These are phyloP conservation scores for Pentalonia nigronervosa DNA, from an alignment of 1,140 invertebrate species.

Conservation along the genomic window DNA sequence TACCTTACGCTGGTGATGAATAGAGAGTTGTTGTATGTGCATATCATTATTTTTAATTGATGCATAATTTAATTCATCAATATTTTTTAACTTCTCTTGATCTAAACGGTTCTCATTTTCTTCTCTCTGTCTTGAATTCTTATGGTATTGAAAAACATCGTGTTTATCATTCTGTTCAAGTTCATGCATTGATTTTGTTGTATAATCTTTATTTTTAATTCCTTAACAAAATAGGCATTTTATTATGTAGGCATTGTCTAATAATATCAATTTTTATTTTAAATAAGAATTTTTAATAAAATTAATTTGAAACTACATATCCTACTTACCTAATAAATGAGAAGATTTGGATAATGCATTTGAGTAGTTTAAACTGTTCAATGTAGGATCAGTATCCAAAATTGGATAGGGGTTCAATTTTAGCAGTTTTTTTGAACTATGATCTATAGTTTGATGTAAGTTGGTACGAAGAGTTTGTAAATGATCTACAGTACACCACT, in stretches of 20 bases:
- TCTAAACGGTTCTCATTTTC: constrained; percentile 7
- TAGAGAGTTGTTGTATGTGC: not conserved
- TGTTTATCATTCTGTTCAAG: not conserved
- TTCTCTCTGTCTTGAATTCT: not conserved
- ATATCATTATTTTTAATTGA: not conserved
- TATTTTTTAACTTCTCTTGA: not conserved
- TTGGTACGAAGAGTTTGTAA: constrained; percentile 14
- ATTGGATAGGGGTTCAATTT: constrained; percentile 32
- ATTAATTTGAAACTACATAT: not conserved
- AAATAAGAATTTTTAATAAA: not conserved
- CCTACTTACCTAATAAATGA: not conserved
- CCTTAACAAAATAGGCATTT: not conserved
- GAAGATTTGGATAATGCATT: not conserved
- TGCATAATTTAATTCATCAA: not conserved
- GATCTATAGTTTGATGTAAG: not conserved
- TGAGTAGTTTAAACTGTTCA: constrained; percentile 14
- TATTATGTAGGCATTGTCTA: not conserved
- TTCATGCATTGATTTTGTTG: not conserved
- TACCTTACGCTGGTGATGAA: constrained; percentile 21
- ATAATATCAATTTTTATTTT: not conserved
- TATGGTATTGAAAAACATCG: not conserved
- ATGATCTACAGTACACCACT: not conserved
- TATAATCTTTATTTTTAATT: constrained; percentile 13
- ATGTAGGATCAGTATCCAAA: constrained; percentile 36
- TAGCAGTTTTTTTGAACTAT: not conserved